These are phyloP conservation scores for human (Homo sapiens) DNA, from an alignment of 2,113 vertebrate species.

Conservation along the genomic window GRCh38 chr2:100890001-100890500, in stretches of 20 bases:
- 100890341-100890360: rapidly evolving
- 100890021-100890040: neutral
- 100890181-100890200: neutral
- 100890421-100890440: neutral
- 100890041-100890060: neutral
- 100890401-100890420: neutral
- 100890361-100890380: neutral
- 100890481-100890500: neutral
- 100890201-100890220: neutral
- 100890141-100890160: neutral
- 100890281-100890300: neutral
- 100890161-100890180: neutral
- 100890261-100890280: neutral
- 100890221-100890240: neutral
- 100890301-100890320: too few species aligned
- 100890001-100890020: neutral
- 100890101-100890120: neutral
- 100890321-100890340: neutral
- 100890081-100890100: neutral
- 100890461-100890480: neutral
- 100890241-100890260: neutral
- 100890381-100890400: neutral
- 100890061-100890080: neutral
- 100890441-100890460: too few species aligned
- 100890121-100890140: neutral